phyloP scores from a whole-genome alignment of 2,888 invertebrate genomes.

The Lepas anatifera region DNA sequence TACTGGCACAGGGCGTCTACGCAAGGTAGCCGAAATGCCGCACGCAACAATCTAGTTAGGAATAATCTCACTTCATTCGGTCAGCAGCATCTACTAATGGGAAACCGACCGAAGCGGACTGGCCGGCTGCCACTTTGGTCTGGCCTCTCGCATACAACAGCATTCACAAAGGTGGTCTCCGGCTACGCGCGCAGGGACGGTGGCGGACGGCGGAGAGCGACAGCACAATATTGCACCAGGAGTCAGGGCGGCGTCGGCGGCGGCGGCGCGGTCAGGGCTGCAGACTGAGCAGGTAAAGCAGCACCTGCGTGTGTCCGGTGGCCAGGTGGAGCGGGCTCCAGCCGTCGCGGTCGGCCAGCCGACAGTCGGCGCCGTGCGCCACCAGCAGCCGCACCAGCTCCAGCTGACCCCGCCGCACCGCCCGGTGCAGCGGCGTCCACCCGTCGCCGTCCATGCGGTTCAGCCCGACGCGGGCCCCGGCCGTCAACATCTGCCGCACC shows the following conservation, averaged over 20 bases:
- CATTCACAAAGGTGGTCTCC: background rate
- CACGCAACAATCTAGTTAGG: too few species aligned
- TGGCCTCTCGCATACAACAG: too few species aligned
- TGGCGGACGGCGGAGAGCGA: background rate
- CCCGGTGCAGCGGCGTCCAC: conserved; percentile 4
- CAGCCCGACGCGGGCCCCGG: background rate
- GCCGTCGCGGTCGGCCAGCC: conserved; percentile 13
- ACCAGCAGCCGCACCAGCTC: conserved; percentile 3
- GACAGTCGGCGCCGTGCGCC: conserved; percentile 3
- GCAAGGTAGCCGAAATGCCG: too few species aligned
- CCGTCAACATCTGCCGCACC: background rate
- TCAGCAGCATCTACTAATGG: too few species aligned
- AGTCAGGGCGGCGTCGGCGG: background rate
- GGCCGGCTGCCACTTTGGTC: too few species aligned
- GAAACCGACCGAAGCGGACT: too few species aligned
- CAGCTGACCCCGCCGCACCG: background rate
- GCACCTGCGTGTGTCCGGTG: background rate
- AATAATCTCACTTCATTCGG: too few species aligned
- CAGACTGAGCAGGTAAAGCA: background rate
- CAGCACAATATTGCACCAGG: background rate
- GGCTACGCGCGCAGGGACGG: background rate
- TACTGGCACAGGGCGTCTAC: too few species aligned
- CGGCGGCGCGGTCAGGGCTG: background rate
- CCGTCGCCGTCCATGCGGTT: conserved; percentile 5
- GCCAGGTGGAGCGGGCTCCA: conserved; percentile 10